Percentiles rank a stretch among this genome's conserved stretches.
phyloP scores from a whole-genome alignment of 2,797 vertebrate genomes.

The Phataginus tricuspis region DNA sequence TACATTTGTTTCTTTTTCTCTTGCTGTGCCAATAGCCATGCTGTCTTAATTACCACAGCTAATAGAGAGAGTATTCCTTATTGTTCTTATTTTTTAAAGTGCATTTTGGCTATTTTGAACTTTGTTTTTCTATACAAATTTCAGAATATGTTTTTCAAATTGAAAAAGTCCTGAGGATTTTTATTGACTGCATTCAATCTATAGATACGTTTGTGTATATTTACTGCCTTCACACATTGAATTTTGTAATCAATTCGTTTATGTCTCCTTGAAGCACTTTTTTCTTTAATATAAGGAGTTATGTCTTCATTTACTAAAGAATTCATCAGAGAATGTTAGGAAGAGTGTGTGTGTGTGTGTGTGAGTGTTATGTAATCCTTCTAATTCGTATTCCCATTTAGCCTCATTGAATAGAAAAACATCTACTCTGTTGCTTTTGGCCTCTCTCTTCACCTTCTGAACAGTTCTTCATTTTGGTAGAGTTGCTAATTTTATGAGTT shows the following conservation, averaged over 20 bases:
- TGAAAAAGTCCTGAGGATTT: background rate
- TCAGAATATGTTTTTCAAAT: slow-evolving; percentile 12
- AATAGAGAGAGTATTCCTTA: background rate
- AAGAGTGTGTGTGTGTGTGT: background rate
- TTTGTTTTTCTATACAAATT: background rate
- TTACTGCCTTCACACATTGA: background rate
- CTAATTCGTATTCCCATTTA: background rate
- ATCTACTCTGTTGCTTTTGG: background rate
- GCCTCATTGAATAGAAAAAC: background rate
- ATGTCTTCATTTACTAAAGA: background rate
- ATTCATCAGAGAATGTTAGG: background rate
- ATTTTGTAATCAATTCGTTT: background rate
- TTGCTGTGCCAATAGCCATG: background rate
- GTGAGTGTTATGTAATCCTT: background rate
- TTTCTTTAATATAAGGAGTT: background rate
- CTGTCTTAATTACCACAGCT: background rate
- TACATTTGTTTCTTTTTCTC: background rate
- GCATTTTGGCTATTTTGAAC: background rate
- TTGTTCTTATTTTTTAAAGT: background rate
- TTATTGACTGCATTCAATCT: background rate
- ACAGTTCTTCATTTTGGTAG: background rate
- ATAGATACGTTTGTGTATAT: background rate
- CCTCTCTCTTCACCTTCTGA: background rate
- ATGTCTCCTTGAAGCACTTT: background rate
- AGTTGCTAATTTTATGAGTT: background rate